Evolutionary conservation across 2,888 invertebrate species (phyloP).

Genomic region (Philereme transversata): DNA sequence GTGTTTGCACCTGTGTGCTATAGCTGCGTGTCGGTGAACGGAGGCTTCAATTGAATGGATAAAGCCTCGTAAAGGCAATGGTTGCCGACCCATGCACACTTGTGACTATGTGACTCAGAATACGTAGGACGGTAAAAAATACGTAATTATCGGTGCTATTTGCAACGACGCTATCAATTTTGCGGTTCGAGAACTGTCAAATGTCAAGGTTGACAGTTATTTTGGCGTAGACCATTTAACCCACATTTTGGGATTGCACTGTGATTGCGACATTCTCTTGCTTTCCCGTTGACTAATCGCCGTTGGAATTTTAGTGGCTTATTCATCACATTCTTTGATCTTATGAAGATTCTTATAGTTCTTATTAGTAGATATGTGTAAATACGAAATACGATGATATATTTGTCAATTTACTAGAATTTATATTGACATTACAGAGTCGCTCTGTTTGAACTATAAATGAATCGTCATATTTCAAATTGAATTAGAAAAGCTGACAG

Average conservation of each 20-base stretch:
- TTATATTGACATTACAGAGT: slow-evolving; percentile 4
- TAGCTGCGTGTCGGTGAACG: slow-evolving; percentile 43
- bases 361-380: background rate
- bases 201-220: slow-evolving; percentile 46
- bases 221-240: slow-evolving; percentile 39
- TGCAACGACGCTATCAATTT: slow-evolving; percentile 34
- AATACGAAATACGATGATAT: slow-evolving; percentile 7
- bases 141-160: slow-evolving; percentile 48
- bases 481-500: slow-evolving; percentile 2
- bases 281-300: slow-evolving; percentile 34
- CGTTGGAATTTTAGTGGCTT: slow-evolving; percentile 30
- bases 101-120: slow-evolving; percentile 54
- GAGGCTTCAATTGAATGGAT: slow-evolving; percentile 77
- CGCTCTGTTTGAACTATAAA: background rate
- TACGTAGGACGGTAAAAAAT: slow-evolving; percentile 58
- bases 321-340: slow-evolving; percentile 32
- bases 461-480: slow-evolving; percentile 1
- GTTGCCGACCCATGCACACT: slow-evolving; percentile 38
- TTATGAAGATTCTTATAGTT: slow-evolving; percentile 20
- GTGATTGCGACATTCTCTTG: slow-evolving; percentile 30
- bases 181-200: slow-evolving; percentile 31
- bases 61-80: slow-evolving; percentile 42
- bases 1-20: slow-evolving; percentile 37
- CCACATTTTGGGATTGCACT: slow-evolving; percentile 36
- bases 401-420: slow-evolving; percentile 3